phyloP scores from a whole-genome alignment of 2,113 vertebrate genomes.

The Campylomormyrus tamandua region DNA sequence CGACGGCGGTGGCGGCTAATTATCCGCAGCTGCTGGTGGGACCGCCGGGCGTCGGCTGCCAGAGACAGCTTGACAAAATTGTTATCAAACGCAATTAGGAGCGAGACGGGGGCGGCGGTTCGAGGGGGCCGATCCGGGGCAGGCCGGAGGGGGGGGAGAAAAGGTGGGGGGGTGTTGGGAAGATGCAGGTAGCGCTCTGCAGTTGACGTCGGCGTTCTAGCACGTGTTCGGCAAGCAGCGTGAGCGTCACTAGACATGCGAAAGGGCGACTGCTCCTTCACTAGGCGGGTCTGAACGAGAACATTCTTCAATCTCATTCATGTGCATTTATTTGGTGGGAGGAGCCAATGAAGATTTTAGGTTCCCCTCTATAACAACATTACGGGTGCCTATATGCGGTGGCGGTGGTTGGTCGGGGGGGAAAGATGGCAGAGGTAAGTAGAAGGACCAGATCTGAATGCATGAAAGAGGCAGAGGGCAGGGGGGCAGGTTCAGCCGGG shows the following conservation, averaged over 20 bases:
- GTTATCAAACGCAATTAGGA: slow-evolving; percentile 65
- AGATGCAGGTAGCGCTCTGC: background rate
- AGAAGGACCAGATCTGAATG: background rate
- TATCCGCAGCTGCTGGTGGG: slow-evolving; percentile 79
- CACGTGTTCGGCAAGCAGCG: background rate
- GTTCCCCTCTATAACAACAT: background rate
- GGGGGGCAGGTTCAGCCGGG: background rate
- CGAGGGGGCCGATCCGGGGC: slow-evolving; percentile 39
- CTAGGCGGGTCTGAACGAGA: background rate
- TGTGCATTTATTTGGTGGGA: background rate
- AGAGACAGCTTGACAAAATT: slow-evolving; percentile 64
- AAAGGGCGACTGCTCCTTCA: background rate
- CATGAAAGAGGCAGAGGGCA: background rate
- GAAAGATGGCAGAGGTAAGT: background rate
- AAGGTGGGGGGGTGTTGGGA: background rate
- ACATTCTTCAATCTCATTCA: background rate
- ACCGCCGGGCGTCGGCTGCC: slow-evolving; percentile 53
- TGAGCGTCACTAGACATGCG: background rate
- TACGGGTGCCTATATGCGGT: background rate
- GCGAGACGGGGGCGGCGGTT: slow-evolving; percentile 52
- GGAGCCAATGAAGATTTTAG: background rate
- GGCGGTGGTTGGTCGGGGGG: background rate
- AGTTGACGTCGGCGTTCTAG: background rate
- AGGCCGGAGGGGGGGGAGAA: slow-evolving; percentile 23
- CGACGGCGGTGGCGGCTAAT: slow-evolving; percentile 70